Evolutionary conservation across 2,797 vertebrate genomes (phyloP).

Genomic region (Clamator glandarius): DNA sequence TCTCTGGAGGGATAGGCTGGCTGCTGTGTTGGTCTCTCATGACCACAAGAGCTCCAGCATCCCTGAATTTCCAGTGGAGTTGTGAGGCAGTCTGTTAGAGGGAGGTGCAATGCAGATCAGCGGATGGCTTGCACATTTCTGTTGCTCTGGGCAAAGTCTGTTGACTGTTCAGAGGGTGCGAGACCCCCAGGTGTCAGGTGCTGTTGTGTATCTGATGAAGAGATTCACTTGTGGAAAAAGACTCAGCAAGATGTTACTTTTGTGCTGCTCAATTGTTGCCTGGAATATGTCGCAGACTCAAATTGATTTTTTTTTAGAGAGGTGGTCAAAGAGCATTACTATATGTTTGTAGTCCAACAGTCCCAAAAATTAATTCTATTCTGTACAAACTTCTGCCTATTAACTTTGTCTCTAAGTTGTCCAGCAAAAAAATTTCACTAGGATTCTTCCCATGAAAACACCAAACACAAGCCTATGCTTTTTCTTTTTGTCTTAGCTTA

Average conservation of each 20-base stretch:
- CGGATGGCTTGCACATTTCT: neutral
- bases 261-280: neutral
- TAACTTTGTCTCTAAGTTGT: neutral
- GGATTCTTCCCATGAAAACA: neutral
- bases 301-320: neutral
- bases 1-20: neutral
- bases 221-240: constrained; percentile 24
- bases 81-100: neutral
- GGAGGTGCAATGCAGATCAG: neutral
- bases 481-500: neutral
- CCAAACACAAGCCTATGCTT: neutral
- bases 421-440: neutral
- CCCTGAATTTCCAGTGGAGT: neutral
- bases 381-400: neutral
- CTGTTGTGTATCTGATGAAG: constrained; percentile 26
- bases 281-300: neutral
- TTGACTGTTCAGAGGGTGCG: neutral
- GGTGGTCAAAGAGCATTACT: neutral
- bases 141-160: constrained; percentile 14
- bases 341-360: neutral
- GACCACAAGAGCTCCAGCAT: neutral
- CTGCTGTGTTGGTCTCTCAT: neutral
- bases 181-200: constrained; percentile 47
- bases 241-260: neutral
- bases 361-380: neutral